Evolutionary conservation across 2,888 invertebrate genomes (phyloP).

Genomic region (Drosophila nr. perissopoda): DNA sequence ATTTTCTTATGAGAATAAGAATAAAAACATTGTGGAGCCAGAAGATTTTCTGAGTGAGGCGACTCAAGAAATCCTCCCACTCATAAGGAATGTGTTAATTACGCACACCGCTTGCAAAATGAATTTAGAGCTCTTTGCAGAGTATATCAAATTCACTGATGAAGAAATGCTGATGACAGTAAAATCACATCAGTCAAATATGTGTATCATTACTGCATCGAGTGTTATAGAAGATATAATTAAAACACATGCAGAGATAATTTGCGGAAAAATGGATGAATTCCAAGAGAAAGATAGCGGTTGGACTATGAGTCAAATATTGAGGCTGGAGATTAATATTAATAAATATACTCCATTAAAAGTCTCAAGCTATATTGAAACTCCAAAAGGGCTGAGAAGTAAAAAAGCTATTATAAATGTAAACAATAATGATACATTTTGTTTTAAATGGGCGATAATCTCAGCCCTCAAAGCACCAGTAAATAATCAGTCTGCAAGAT

Average conservation of each 20-base stretch:
- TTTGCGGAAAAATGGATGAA: background rate
- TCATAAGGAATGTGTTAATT: no score
- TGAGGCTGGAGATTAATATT: no score
- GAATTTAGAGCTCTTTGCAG: background rate
- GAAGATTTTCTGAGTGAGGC: no score
- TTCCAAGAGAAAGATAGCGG: background rate
- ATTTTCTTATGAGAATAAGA: no score
- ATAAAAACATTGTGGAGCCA: no score
- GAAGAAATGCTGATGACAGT: background rate
- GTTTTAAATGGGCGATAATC: background rate
- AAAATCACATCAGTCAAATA: background rate
- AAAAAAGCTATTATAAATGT: no score
- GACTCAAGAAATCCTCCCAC: no score
- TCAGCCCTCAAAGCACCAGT: background rate
- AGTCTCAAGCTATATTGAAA: no score
- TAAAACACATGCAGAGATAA: accelerated
- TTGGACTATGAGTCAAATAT: no score
- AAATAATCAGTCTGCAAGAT: no score
- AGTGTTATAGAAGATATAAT: background rate
- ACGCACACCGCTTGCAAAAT: background rate
- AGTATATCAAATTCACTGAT: background rate
- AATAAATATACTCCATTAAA: no score
- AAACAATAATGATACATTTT: background rate
- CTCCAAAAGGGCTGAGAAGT: no score
- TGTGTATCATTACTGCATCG: background rate